A percentile compares a stretch with the other conserved stretches of the same genome.
Conservation (phyloP, 2,888 invertebrate species). For the Hedychridium roseum region DNA sequence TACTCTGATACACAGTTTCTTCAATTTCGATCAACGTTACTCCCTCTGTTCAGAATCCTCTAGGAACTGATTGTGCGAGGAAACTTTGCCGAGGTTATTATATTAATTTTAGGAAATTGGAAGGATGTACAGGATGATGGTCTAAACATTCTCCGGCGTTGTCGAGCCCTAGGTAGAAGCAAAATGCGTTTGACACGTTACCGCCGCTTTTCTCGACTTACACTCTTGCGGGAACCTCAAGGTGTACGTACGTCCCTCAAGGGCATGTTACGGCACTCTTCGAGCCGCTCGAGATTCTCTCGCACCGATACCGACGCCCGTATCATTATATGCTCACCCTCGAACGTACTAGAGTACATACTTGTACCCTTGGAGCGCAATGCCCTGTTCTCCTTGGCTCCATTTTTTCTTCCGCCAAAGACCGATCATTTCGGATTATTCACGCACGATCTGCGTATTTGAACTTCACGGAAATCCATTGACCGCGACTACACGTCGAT, state of each 20-base stretch:
- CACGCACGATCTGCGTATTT: too few species aligned
- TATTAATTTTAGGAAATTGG: too few species aligned
- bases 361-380: slow-evolving; percentile 19
- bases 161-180: slow-evolving; percentile 27
- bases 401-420: too few species aligned
- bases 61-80: neutral
- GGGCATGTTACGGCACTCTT: slow-evolving; percentile 55
- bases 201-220: slow-evolving; percentile 52
- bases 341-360: slow-evolving; percentile 13
- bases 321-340: slow-evolving; percentile 39
- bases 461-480: too few species aligned
- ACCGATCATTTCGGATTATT: too few species aligned
- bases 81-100: too few species aligned
- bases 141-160: slow-evolving; percentile 36
- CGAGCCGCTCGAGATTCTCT: slow-evolving; percentile 33
- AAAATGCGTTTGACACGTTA: slow-evolving; percentile 56
- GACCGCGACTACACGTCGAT: too few species aligned
- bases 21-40: too few species aligned
- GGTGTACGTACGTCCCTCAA: slow-evolving; percentile 51
- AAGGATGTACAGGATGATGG: slow-evolving; percentile 16
- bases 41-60: too few species aligned
- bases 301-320: slow-evolving; percentile 42
- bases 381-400: too few species aligned
- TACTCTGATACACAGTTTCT: too few species aligned
- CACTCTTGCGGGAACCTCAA: slow-evolving; percentile 40